Conservation (phyloP, 2,888 invertebrate genomes). For the Neoaliturus tenellus region DNA sequence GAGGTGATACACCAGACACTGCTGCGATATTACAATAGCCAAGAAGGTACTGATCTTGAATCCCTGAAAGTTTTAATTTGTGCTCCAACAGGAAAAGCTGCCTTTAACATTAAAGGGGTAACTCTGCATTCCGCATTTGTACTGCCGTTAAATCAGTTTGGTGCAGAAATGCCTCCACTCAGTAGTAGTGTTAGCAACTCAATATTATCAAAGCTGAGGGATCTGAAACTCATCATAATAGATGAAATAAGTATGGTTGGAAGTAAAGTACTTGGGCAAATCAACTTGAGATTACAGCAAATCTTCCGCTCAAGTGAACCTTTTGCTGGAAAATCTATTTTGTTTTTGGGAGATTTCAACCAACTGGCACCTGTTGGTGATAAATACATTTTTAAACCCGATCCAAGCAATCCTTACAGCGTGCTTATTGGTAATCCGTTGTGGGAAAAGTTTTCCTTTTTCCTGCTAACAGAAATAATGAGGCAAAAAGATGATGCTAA, state of each 20-base stretch:
- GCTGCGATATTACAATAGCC: constrained; percentile 50
- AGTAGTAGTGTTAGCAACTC: constrained; percentile 57
- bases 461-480: constrained; percentile 62
- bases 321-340: constrained; percentile 61
- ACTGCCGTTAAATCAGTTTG: too few species aligned
- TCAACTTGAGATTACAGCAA: too few species aligned
- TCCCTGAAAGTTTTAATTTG: too few species aligned
- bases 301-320: background rate
- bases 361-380: too few species aligned
- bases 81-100: too few species aligned
- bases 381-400: background rate
- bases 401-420: constrained; percentile 34
- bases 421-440: constrained; percentile 50
- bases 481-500: constrained; percentile 62
- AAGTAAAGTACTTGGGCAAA: too few species aligned
- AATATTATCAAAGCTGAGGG: constrained; percentile 48
- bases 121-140: constrained; percentile 62
- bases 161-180: too few species aligned
- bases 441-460: constrained; percentile 60
- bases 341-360: too few species aligned
- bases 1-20: too few species aligned
- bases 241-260: too few species aligned
- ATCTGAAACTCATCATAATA: constrained; percentile 61
- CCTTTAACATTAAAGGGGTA: constrained; percentile 58
- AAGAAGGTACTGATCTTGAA: constrained; percentile 40